Evolutionary conservation across 1,140 invertebrate genomes (phyloP).

Genomic region (Drosophila bipectinata): DNA sequence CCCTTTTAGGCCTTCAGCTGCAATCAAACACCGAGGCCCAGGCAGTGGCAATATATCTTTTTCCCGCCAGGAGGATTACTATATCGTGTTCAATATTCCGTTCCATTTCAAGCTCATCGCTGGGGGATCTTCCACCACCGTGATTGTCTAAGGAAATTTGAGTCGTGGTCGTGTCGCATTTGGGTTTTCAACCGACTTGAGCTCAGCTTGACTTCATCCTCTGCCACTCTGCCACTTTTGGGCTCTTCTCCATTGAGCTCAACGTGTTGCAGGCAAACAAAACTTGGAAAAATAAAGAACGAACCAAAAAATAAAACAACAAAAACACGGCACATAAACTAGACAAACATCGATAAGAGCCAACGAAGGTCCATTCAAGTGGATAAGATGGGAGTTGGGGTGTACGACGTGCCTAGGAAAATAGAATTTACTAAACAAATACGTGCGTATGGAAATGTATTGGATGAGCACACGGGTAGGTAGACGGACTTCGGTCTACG

Average conservation of each 20-base stretch:
- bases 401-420: constrained; percentile 23
- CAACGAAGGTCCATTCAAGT: constrained; percentile 26
- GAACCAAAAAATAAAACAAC: constrained; percentile 16
- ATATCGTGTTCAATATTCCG: constrained; percentile 10
- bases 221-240: not conserved
- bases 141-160: constrained; percentile 51
- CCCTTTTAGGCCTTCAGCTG: constrained; percentile 35
- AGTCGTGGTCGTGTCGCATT: constrained; percentile 44
- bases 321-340: constrained; percentile 37
- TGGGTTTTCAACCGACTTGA: constrained; percentile 11
- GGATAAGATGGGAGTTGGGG: constrained; percentile 6
- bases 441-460: constrained; percentile 39
- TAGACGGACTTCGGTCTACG: not conserved
- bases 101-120: constrained; percentile 1
- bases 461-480: constrained; percentile 16
- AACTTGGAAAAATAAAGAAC: constrained; percentile 6
- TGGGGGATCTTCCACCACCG: constrained; percentile 23
- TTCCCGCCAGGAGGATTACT: constrained; percentile 33
- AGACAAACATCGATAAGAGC: constrained; percentile 49
- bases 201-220: constrained; percentile 37
- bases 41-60: constrained; percentile 36
- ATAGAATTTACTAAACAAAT: constrained; percentile 43
- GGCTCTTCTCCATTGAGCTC: constrained; percentile 5
- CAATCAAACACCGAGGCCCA: constrained; percentile 48
- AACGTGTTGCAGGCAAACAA: constrained; percentile 42